Conservation (phyloP, 2,113 vertebrate genomes). For the Tichodroma muraria region DNA sequence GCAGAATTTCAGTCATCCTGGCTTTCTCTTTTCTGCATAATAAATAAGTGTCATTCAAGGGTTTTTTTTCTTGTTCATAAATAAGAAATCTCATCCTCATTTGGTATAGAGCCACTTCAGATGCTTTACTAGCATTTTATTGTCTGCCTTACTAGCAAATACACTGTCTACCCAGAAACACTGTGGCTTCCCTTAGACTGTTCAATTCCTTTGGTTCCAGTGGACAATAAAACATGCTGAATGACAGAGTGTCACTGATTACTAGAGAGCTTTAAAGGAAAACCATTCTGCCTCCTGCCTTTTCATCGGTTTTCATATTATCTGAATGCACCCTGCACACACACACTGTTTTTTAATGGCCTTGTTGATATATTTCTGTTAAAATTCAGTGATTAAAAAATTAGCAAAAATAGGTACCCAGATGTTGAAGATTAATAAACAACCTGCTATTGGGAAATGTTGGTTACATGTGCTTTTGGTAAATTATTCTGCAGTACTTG, state of each 20-base stretch:
- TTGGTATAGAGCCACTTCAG: not conserved
- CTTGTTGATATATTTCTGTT: not conserved
- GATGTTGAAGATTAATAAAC: not conserved
- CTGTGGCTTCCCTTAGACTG: not conserved
- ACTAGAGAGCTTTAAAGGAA: not conserved
- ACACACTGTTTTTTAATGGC: not conserved
- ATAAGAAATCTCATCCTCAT: conserved; percentile 14
- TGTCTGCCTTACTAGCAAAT: conserved; percentile 20
- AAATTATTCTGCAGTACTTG: not conserved
- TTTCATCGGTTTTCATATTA: not conserved
- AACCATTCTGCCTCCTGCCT: not conserved
- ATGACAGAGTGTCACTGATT: not conserved
- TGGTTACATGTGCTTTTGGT: not conserved
- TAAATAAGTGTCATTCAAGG: not conserved
- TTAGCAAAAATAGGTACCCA: not conserved
- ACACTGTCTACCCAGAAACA: not conserved
- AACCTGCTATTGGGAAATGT: not conserved
- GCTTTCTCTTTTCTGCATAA: not conserved
- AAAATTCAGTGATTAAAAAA: not conserved
- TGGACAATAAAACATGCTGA: conserved; percentile 24
- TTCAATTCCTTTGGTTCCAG: conserved; percentile 12
- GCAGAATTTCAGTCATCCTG: not conserved
- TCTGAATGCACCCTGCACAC: not conserved
- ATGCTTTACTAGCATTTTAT: not conserved
- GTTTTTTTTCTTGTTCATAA: conserved; percentile 7